Evolutionary conservation across 2,113 vertebrate genomes (phyloP), one percentile per base, ranked within the genome.

Genomic region (Nymphicus hollandicus): DNA sequence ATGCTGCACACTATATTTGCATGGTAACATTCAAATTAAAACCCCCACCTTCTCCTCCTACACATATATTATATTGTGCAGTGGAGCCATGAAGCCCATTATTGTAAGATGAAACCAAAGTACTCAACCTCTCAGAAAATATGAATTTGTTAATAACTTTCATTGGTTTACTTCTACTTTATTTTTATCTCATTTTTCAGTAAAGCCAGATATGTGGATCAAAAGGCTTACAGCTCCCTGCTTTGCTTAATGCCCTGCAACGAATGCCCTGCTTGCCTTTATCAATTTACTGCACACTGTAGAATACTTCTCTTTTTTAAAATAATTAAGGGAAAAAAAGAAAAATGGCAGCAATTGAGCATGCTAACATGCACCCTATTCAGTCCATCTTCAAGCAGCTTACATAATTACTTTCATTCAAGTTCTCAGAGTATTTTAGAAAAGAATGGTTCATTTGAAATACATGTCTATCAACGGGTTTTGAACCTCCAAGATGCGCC

Each of bases 371-470:
- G 53, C 44, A 13, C 88, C 55, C 65, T 78, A 47, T 56, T 85
- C 86, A 94, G 86, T 89, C 94, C 80, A 70, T 91, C 86, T 92
- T 85, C 73, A 95, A 66, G 78, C 60, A 50, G 22, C 80, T 84
- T 87, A 43, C 43, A 66, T 77, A 83, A 83, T 61, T 35, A 84
- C 27, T 68, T 95, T 83, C 74, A 76, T 92, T 93, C 81, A 63
- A 91, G 46, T 80, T 90, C 66, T 55, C 72, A 41, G 76, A 93
- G 37, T 56, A 76, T 92, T 88, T 84, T 93, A 87, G 44, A 96
- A 92, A 47, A 28, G 80, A 89, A 89, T 65, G 65, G 74, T 63
- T 96, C 68, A 60, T 78, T 76, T 88, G 80, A 81, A 94, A 93
- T 55, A 41, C 2, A 8, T 29, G 71, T 44, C 71, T 76, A 58